Percentiles rank a stretch among this genome's conserved stretches.
phyloP scores from a whole-genome alignment of 2,797 vertebrate genomes.

The Karalla daura region DNA sequence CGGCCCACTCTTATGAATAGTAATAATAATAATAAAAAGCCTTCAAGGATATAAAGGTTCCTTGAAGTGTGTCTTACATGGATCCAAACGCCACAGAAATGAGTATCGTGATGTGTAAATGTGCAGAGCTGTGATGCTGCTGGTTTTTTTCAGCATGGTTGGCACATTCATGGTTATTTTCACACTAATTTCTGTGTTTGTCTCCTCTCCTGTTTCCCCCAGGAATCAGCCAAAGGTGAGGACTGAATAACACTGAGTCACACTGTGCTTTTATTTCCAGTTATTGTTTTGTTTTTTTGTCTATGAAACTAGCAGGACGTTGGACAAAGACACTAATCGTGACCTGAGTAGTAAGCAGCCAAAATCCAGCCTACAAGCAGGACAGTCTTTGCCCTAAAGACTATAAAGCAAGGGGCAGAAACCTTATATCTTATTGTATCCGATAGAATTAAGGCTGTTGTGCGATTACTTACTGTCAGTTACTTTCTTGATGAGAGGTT shows the following conservation, averaged over 20 bases:
- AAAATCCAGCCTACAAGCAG: too few relatives aligned
- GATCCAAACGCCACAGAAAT: not conserved
- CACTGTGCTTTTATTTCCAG: not conserved
- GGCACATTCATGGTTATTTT: not conserved
- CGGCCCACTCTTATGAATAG: not conserved
- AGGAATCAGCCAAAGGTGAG: constrained; percentile 83
- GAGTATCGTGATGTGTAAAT: not conserved
- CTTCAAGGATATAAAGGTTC: not conserved
- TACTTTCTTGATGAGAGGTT: too few relatives aligned
- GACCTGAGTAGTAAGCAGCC: too few relatives aligned
- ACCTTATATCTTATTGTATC: too few relatives aligned
- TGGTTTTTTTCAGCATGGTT: not conserved
- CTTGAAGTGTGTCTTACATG: not conserved
- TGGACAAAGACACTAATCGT: too few relatives aligned
- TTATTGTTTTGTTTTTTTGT: too few relatives aligned
- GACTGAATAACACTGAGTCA: not conserved
- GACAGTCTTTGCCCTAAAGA: too few relatives aligned
- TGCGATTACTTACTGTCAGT: too few relatives aligned
- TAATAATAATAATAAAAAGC: not conserved
- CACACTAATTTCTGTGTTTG: not conserved
- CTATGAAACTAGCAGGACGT: too few relatives aligned
- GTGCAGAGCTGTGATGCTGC: not conserved
- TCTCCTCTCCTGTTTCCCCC: constrained; percentile 12
- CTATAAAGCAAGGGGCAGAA: too few relatives aligned
- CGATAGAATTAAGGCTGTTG: too few relatives aligned